Percentiles rank a stretch among this genome's conserved stretches.
These are phyloP conservation scores for Rhynchophorus ferrugineus DNA, from an alignment of 1,140 invertebrate species.

Conservation along the genomic window DNA sequence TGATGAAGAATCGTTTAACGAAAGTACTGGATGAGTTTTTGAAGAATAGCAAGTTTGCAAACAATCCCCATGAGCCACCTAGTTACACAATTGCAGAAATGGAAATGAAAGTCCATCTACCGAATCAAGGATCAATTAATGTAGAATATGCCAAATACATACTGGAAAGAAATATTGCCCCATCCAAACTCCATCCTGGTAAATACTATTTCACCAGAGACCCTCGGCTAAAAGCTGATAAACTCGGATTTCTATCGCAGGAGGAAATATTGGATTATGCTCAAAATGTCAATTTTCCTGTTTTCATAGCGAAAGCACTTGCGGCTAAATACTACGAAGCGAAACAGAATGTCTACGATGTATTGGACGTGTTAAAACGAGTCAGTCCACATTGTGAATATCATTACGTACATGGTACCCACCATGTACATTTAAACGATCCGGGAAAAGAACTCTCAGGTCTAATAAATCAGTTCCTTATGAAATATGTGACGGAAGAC, in stretches of 20 bases:
- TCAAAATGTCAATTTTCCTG: conserved; percentile 18
- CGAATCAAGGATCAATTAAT: conserved; percentile 24
- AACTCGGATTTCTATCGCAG: conserved; percentile 10
- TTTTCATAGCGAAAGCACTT: conserved; percentile 42
- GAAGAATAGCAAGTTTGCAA: conserved; percentile 40
- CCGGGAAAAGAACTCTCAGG: conserved; percentile 49
- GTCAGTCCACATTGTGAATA: conserved; percentile 51
- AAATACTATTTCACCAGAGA: conserved; percentile 53
- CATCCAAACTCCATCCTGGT: conserved; percentile 45
- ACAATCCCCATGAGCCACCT: conserved; percentile 45
- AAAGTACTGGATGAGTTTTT: conserved; percentile 43
- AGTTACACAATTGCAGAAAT: conserved; percentile 54
- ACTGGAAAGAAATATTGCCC: conserved; percentile 47
- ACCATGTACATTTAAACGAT: conserved; percentile 67
- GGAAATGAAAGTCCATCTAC: conserved; percentile 14
- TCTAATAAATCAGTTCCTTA: conserved; percentile 51
- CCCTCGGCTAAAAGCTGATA: conserved; percentile 23
- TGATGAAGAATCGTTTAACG: conserved; percentile 29
- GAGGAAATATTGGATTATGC: conserved; percentile 38
- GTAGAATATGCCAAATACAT: conserved; percentile 38
- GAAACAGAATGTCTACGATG: conserved; percentile 45
- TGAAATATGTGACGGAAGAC: conserved; percentile 40
- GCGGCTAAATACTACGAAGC: conserved; percentile 48
- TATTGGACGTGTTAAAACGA: conserved; percentile 46
- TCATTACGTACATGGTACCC: conserved; percentile 57